Base-by-base conservation (phyloP, 2,113 vertebrate genomes). In the Miniopterus natalensis region DNA sequence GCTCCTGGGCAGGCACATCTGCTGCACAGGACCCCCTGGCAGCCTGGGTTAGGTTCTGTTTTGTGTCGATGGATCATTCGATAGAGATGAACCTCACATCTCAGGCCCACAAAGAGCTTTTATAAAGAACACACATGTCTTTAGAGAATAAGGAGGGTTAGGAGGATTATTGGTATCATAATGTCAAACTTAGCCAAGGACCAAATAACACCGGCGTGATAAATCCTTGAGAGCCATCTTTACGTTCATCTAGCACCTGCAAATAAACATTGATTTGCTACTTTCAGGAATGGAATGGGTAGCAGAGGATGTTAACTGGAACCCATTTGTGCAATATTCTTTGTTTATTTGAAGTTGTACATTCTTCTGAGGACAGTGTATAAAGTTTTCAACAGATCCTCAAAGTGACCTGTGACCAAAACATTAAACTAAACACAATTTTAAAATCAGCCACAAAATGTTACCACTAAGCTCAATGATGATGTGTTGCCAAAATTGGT, bases 351-450 rank as follows among this genome's bases (percentile, higher is more conserved):
- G 80, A 89, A 93, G 57, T 65, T 78, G 20, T 20, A 36, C 1
- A 1, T 84, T 94, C 73, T 90, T 68, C 45, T 65, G n/a, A 81
- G 57, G 42, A 73, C 8, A 73, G 17, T 55, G n/a, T 70, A 36
- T 25, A 36, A 40, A 55, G 27, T 61, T 86, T 88, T 94, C 27
- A 73, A 57, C 14, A 92, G 55, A 74, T 77, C 18, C 55, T 66
- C 55, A 79, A 86, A 92, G 59, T 49, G 94, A 25, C 87, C 57
- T 83, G 23, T 91, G 49, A 92, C 40, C 42, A 81, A 94, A 93
- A 36, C 36, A 77, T 95, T 94, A 84, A 83, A 90, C 13, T 89
- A 71, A 94, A 93, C 31, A 45, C n/a, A 75, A 70, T 36, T 84
- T 79, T 71, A 86, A 93, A 83, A 75, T 91, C 29, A 94, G 51